Conservation (phyloP, 2,113 vertebrate species). For the Cathartes aura region DNA sequence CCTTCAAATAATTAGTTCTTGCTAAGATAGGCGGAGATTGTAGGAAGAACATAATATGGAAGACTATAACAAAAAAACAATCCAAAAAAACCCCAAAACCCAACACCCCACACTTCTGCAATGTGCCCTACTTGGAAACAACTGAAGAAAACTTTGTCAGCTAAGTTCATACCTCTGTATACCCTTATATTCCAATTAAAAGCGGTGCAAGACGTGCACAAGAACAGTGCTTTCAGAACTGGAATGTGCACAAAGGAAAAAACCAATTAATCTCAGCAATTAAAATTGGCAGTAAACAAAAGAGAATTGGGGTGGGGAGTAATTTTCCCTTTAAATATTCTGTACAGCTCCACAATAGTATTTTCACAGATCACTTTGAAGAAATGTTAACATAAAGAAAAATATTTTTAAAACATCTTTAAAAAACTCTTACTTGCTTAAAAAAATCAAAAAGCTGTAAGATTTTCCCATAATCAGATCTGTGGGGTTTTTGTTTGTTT, state of each 20-base stretch:
- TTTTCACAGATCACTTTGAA: neutral
- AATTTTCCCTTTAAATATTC: neutral
- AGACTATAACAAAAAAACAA: neutral
- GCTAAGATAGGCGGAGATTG: slow-evolving; percentile 61
- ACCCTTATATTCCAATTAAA: neutral
- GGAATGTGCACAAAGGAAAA: neutral
- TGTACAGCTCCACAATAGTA: neutral
- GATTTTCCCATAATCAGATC: neutral
- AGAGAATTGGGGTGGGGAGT: neutral
- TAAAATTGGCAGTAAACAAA: neutral
- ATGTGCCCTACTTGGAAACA: slow-evolving; percentile 82
- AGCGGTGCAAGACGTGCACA: neutral
- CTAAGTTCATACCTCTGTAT: neutral
- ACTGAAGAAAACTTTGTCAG: slow-evolving; percentile 66
- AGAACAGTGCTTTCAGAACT: neutral
- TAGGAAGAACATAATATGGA: slow-evolving; percentile 52
- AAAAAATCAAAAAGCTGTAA: neutral
- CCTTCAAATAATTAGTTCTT: slow-evolving; percentile 84
- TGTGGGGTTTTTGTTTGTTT: neutral
- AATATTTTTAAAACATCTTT: neutral
- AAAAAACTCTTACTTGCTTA: neutral
- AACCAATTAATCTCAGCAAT: neutral
- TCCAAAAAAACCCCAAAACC: neutral
- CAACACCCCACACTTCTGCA: slow-evolving; percentile 10
- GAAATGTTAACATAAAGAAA: neutral